Evolutionary conservation across 1,140 invertebrate species (phyloP), one percentile per base, ranked within the genome.

Genomic region (Maniola jurtina): DNA sequence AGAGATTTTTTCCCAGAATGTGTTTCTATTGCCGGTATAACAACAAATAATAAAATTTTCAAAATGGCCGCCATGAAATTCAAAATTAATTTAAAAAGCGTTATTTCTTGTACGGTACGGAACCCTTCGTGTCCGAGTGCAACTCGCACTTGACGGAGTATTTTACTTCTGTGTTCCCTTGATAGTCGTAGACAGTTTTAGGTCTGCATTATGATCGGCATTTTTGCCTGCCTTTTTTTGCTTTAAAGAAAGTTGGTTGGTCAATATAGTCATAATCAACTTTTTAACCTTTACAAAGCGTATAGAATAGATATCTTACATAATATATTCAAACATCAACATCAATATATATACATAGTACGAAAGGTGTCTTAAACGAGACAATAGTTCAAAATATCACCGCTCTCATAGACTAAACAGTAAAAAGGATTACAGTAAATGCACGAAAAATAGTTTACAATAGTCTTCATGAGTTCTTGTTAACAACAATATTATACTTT

Each of bases 351-450:
- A 73, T 84, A 61, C 72, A 81, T 64, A 76, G 81, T 85, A 83
- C 75, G 77, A 84, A 85, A 86, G 79, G 77, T 73, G 64, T 80
- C 73, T 74, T 80, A 75, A 83, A 80, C 71, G 65, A 82, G 80
- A 83, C 79, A 85, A 81, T 85, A 86, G 79, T 80, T 83, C 79
- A 80, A 83, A 86, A 86, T 89, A 88, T 89, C 87, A 89, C 87
- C 81, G 73, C 76, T 76, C 83, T 80, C 82, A 86, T 78, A 83
- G 71, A 85, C 77, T 84, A 82, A 85, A 84, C 77, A 82, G 79
- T 89, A 89, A 83, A 86, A 89, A 83, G 83, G 81, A 84, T 89
- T 88, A 86, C 87, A 89, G 87, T 89, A 89, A 88, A 89, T 88
- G 85, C 85, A 86, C 87, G 82, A 89, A 89, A 89, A 89, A 89